These are phyloP conservation scores for Uromys caudimaculatus DNA, from an alignment of 2,797 vertebrate genomes.

Conservation along the genomic window DNA sequence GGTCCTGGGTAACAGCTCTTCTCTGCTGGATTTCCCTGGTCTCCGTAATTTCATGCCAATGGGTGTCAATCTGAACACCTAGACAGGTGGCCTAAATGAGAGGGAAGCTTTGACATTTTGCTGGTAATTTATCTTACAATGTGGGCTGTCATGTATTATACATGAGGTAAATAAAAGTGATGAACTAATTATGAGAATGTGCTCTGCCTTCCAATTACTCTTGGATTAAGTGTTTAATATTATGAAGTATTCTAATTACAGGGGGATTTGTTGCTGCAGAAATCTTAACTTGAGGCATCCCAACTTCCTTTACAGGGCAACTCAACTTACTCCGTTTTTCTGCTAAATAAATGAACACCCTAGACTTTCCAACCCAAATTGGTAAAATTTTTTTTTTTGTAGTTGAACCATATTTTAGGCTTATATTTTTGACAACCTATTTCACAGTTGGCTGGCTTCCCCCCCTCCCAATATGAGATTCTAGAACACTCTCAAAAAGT, in stretches of 20 bases:
- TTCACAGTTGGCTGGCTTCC: constrained; percentile 83
- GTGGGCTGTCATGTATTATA: constrained; percentile 78
- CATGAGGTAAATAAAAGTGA: constrained; percentile 81
- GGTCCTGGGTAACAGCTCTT: not conserved
- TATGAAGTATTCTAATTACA: constrained; percentile 70
- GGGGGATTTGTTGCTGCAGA: constrained; percentile 67
- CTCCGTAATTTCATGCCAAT: constrained; percentile 29
- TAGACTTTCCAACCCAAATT: constrained; percentile 74
- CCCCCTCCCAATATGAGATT: constrained; percentile 76
- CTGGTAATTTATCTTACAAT: constrained; percentile 76
- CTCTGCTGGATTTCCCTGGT: not conserved
- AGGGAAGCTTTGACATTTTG: constrained; percentile 76
- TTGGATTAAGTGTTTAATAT: constrained; percentile 72
- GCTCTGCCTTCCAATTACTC: constrained; percentile 70
- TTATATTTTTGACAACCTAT: constrained; percentile 86
- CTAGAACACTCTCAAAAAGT: constrained; percentile 80
- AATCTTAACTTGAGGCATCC: constrained; percentile 66
- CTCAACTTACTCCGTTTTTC: constrained; percentile 73
- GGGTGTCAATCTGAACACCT: constrained; percentile 72
- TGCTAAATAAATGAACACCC: constrained; percentile 75
- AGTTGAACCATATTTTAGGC: constrained; percentile 84
- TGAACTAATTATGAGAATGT: constrained; percentile 75
- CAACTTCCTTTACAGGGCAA: constrained; percentile 62
- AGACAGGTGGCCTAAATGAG: constrained; percentile 67
- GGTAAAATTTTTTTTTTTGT: constrained; percentile 56